phyloP scores from a whole-genome alignment of 2,888 invertebrate species.

The Leucophenga maculata region DNA sequence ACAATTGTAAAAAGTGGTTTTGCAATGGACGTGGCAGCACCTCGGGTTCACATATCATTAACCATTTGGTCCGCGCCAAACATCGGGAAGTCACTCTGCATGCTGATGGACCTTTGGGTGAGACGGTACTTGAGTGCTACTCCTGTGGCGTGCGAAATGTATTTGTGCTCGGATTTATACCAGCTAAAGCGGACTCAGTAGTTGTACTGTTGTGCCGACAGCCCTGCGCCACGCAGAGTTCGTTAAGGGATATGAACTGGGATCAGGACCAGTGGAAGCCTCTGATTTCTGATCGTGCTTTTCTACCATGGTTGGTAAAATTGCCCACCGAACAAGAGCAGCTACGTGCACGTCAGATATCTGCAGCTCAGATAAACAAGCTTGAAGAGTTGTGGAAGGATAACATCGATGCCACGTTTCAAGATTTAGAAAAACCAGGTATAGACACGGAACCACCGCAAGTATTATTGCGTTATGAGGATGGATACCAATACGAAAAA shows the following conservation, averaged over 20 bases:
- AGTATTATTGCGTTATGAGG: slow-evolving; percentile 85
- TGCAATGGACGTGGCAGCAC: slow-evolving; percentile 99
- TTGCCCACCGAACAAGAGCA: slow-evolving; percentile 98
- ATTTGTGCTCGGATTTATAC: slow-evolving; percentile 98
- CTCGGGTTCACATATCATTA: slow-evolving; percentile 98
- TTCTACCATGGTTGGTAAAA: slow-evolving; percentile 97
- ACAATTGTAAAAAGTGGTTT: slow-evolving; percentile 99
- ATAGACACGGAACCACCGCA: slow-evolving; percentile 98
- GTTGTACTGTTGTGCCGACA: slow-evolving; percentile 97
- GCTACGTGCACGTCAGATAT: slow-evolving; percentile 94
- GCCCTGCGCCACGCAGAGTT: slow-evolving; percentile 98
- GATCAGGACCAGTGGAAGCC: slow-evolving; percentile 99
- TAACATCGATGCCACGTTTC: slow-evolving; percentile 97
- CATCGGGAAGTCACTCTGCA: slow-evolving; percentile 99
- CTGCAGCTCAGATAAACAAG: slow-evolving; percentile 97
- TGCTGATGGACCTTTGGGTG: slow-evolving; percentile 96
- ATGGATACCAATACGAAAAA: slow-evolving; percentile 99
- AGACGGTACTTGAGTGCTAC: slow-evolving; percentile 98
- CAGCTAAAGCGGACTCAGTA: slow-evolving; percentile 98
- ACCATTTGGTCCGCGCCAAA: slow-evolving; percentile 98
- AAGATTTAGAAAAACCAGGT: slow-evolving; percentile 98
- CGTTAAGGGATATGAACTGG: slow-evolving; percentile 99
- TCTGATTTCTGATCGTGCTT: slow-evolving; percentile 94
- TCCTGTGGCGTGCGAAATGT: slow-evolving; percentile 98
- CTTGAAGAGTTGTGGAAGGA: slow-evolving; percentile 99